These are phyloP conservation scores for Campoplex capitator DNA, from an alignment of 2,888 invertebrate genomes.

Conservation along the genomic window DNA sequence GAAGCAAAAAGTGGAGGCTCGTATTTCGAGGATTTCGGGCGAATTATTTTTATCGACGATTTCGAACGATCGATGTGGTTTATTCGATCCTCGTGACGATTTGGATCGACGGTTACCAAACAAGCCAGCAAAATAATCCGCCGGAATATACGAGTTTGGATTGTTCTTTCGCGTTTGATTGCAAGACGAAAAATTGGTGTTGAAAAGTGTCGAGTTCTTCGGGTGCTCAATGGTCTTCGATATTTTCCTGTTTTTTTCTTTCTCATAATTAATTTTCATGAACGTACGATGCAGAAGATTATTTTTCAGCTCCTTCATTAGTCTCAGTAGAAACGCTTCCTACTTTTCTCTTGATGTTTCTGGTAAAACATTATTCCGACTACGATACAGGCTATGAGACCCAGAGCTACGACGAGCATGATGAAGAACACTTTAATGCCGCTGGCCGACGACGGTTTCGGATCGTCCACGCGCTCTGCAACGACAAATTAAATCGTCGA, in stretches of 20 bases:
- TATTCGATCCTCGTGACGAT: background rate
- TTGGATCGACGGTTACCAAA: background rate
- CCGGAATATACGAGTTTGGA: background rate
- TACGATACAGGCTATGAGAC: conserved; percentile 92
- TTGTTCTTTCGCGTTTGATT: background rate
- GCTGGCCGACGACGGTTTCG: conserved; percentile 93
- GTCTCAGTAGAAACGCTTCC: conserved; percentile 92
- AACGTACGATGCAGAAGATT: background rate
- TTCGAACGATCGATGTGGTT: background rate
- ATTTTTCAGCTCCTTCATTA: background rate
- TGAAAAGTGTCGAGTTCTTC: background rate
- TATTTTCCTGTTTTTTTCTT: background rate
- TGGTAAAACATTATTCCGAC: conserved; percentile 97
- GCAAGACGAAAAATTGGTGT: background rate
- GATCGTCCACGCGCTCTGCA: conserved; percentile 94
- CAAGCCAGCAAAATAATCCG: background rate
- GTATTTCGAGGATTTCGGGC: background rate
- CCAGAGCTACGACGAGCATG: conserved; percentile 93
- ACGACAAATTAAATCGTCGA: conserved; percentile 34
- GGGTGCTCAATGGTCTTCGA: background rate
- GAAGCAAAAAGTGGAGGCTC: background rate
- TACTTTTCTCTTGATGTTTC: conserved; percentile 94
- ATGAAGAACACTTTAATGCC: conserved; percentile 96
- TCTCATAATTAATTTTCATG: background rate
- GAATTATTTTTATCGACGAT: background rate